Percentiles rank a stretch among this genome's conserved stretches.
phyloP scores from a whole-genome alignment of 2,113 vertebrate genomes.

The Dicaeum eximium region DNA sequence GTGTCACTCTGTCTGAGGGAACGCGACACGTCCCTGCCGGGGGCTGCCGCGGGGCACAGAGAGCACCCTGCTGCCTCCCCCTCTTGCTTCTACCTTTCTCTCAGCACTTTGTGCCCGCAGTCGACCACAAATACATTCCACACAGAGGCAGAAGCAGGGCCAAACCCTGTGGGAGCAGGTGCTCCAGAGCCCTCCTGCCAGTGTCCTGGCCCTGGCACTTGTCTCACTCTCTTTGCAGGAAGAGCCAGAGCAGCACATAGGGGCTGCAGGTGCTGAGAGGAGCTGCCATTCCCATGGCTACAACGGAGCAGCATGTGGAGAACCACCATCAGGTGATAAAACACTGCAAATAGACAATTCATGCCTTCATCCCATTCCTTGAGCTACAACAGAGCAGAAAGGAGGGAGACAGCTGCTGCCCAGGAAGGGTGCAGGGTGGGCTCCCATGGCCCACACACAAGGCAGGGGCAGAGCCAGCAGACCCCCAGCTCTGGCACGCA shows the following conservation, averaged over 20 bases:
- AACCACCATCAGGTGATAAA: conserved; percentile 22
- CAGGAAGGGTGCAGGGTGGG: neutral
- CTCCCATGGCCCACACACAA: neutral
- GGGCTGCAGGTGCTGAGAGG: neutral
- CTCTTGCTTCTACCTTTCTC: neutral
- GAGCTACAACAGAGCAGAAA: neutral
- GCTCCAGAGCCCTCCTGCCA: neutral
- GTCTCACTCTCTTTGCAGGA: neutral
- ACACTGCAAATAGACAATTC: neutral
- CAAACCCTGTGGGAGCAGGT: rapidly evolving
- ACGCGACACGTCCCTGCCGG: rapidly evolving
- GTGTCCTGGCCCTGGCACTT: neutral
- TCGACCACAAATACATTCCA: rapidly evolving
- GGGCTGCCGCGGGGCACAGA: neutral
- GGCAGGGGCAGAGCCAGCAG: neutral
- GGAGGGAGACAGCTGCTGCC: neutral
- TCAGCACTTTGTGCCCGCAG: rapidly evolving
- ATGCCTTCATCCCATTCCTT: neutral
- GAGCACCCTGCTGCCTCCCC: rapidly evolving
- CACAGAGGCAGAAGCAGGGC: rapidly evolving
- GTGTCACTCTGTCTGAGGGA: no score
- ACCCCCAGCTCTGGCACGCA: neutral
- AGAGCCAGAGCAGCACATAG: neutral
- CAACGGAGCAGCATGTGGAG: neutral
- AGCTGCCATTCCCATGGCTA: conserved; percentile 27